Evolutionary conservation across 2,113 vertebrate genomes (phyloP).

Genomic region (Sceloporus tristichus): DNA sequence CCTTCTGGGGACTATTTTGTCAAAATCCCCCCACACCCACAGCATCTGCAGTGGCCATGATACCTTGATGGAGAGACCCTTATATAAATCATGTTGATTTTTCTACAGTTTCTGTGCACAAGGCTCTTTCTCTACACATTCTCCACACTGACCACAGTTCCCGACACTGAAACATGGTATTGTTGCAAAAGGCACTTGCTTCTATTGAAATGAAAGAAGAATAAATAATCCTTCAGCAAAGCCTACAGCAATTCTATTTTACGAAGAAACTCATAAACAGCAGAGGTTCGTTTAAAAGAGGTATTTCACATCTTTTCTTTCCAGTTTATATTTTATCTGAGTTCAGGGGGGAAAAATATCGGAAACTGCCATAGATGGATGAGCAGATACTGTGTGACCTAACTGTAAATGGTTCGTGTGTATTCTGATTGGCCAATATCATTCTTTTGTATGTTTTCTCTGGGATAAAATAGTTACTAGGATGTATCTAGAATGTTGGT

Average conservation of each 20-base stretch:
- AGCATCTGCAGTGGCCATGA: too few relatives aligned
- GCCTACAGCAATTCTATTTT: background rate
- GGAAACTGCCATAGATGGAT: background rate
- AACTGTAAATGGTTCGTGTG: background rate
- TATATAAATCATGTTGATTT: background rate
- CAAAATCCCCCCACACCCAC: too few relatives aligned
- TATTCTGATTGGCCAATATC: background rate
- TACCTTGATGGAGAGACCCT: background rate
- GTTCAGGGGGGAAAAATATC: background rate
- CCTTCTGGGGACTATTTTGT: too few relatives aligned
- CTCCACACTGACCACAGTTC: slow-evolving; percentile 37
- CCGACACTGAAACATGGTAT: background rate
- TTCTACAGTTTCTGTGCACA: background rate
- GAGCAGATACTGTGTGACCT: too few relatives aligned
- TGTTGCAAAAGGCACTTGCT: background rate
- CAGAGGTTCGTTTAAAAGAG: background rate
- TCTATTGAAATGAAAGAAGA: background rate
- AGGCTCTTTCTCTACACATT: slow-evolving; percentile 18
- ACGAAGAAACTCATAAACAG: slow-evolving; percentile 5
- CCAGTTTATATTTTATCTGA: background rate
- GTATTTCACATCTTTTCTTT: slow-evolving; percentile 15
- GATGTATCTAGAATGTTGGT: background rate
- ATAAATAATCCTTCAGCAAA: slow-evolving; percentile 1
- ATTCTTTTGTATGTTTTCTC: background rate
- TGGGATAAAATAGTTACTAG: background rate